These are phyloP conservation scores for Orthosia cruda DNA, from an alignment of 2,888 invertebrate genomes.

Conservation along the genomic window DNA sequence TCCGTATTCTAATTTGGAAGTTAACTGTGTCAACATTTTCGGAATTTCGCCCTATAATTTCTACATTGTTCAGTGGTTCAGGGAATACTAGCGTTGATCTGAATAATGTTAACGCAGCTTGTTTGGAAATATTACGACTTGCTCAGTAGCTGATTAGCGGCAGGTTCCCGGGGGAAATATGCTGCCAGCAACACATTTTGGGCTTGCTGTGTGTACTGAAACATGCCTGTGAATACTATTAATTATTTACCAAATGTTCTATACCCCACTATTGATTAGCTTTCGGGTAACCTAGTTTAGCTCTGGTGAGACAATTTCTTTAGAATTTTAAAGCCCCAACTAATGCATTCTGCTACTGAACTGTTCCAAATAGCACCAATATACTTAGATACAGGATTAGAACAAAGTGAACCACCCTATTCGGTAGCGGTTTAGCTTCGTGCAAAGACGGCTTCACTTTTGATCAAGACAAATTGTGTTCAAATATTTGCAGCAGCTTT, in stretches of 20 bases:
- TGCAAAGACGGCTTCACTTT: slow-evolving; percentile 39
- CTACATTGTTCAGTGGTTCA: slow-evolving; percentile 48
- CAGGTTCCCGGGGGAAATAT: slow-evolving; percentile 64
- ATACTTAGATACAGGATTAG: slow-evolving; percentile 23
- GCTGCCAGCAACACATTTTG: slow-evolving; percentile 39
- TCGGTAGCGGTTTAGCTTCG: slow-evolving; percentile 21
- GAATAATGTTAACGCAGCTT: slow-evolving; percentile 51
- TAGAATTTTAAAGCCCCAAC: not conserved
- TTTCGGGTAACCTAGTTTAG: slow-evolving; percentile 10
- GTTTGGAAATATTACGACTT: slow-evolving; percentile 60
- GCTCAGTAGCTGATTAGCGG: slow-evolving; percentile 61
- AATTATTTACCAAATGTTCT: slow-evolving; percentile 26
- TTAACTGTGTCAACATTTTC: slow-evolving; percentile 51
- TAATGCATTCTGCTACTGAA: not conserved
- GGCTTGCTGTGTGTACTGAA: slow-evolving; percentile 39
- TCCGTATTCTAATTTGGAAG: slow-evolving; percentile 52
- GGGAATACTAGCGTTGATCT: slow-evolving; percentile 48
- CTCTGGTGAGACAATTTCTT: not conserved
- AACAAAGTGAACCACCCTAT: slow-evolving; percentile 16
- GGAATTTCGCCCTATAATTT: slow-evolving; percentile 12
- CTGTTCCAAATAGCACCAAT: not conserved
- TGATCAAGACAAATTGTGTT: slow-evolving; percentile 66
- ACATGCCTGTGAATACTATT: slow-evolving; percentile 43
- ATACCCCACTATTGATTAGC: slow-evolving; percentile 15
- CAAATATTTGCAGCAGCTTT: slow-evolving; percentile 57